phyloP scores from a whole-genome alignment of 92 coral and sea anemone genomes.

The Nematostella vectensis region DNA sequence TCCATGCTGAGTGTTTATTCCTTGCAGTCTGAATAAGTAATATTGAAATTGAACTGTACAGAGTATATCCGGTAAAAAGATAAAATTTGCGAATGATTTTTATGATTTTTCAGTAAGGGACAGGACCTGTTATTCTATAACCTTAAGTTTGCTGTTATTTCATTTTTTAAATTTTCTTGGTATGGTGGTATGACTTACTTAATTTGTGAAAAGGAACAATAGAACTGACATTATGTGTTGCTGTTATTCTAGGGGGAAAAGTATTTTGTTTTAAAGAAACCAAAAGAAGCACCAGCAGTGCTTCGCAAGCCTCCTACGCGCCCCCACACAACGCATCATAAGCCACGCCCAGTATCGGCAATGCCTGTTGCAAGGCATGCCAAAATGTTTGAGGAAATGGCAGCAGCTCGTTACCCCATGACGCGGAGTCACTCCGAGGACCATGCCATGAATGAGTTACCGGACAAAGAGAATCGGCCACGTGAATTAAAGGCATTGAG shows the following conservation, averaged over 20 bases:
- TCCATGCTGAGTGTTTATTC: too few species aligned
- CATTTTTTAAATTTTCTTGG: too few species aligned
- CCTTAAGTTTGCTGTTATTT: too few species aligned
- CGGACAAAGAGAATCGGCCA: slow-evolving; percentile 67
- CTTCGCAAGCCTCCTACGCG: slow-evolving; percentile 73
- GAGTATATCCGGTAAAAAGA: too few species aligned
- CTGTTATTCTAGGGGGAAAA: slow-evolving; percentile 67
- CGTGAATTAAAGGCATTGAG: slow-evolving; percentile 22
- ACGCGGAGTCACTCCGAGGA: slow-evolving; percentile 21
- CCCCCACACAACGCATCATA: slow-evolving; percentile 28
- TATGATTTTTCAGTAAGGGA: too few species aligned
- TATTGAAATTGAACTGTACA: too few species aligned
- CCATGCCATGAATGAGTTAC: slow-evolving; percentile 3
- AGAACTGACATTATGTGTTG: too few species aligned
- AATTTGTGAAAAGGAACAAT: too few species aligned
- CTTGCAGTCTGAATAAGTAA: too few species aligned
- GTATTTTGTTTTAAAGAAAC: slow-evolving; percentile 90
- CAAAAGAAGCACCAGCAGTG: slow-evolving; percentile 85
- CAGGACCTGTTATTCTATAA: too few species aligned
- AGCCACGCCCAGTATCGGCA: slow-evolving; percentile 69
- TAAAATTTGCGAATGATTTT: too few species aligned
- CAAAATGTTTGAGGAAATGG: slow-evolving; percentile 57
- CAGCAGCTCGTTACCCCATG: slow-evolving; percentile 3
- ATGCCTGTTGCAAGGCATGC: slow-evolving; percentile 65
- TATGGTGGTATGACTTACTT: too few species aligned